Percentiles rank a stretch among this genome's conserved stretches.
phyloP scores from a whole-genome alignment of 1,140 invertebrate species.

The Drosophila nigrodunni region DNA sequence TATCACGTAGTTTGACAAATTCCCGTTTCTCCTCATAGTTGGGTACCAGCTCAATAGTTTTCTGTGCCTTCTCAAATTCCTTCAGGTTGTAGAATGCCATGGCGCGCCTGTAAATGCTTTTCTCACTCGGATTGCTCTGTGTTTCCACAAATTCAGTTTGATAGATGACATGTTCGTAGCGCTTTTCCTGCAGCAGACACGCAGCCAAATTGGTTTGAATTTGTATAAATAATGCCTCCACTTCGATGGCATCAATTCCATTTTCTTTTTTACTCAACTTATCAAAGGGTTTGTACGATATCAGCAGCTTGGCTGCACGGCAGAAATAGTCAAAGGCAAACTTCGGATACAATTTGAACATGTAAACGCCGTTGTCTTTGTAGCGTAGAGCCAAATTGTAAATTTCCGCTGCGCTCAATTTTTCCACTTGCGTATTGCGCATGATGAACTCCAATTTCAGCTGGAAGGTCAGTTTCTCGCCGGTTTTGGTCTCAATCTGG shows the following conservation, averaged over 20 bases:
- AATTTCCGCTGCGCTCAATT: constrained; percentile 58
- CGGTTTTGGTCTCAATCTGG: constrained; percentile 62
- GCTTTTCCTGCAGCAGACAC: constrained; percentile 73
- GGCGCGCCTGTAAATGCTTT: constrained; percentile 78
- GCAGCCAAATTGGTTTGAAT: constrained; percentile 80
- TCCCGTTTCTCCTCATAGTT: constrained; percentile 78
- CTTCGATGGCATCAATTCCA: constrained; percentile 52
- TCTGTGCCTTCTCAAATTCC: constrained; percentile 75
- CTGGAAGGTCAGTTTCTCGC: constrained; percentile 57
- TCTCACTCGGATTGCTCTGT: constrained; percentile 65
- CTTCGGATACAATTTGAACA: constrained; percentile 77
- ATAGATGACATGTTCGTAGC: constrained; percentile 81
- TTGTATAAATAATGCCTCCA: constrained; percentile 70
- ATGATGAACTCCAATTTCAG: constrained; percentile 63
- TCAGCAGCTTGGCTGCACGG: constrained; percentile 74
- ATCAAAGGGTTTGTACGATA: constrained; percentile 79
- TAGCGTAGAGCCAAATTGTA: constrained; percentile 62
- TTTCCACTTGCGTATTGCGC: constrained; percentile 59
- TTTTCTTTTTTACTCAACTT: constrained; percentile 54
- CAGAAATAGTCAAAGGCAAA: constrained; percentile 82
- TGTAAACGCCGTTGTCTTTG: constrained; percentile 78
- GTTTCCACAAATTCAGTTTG: constrained; percentile 77
- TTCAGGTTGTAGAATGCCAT: constrained; percentile 72
- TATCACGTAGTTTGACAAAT: constrained; percentile 67
- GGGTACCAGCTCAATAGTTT: constrained; percentile 63